phyloP scores from a whole-genome alignment of 2,797 vertebrate genomes.

The Potorous gilbertii region DNA sequence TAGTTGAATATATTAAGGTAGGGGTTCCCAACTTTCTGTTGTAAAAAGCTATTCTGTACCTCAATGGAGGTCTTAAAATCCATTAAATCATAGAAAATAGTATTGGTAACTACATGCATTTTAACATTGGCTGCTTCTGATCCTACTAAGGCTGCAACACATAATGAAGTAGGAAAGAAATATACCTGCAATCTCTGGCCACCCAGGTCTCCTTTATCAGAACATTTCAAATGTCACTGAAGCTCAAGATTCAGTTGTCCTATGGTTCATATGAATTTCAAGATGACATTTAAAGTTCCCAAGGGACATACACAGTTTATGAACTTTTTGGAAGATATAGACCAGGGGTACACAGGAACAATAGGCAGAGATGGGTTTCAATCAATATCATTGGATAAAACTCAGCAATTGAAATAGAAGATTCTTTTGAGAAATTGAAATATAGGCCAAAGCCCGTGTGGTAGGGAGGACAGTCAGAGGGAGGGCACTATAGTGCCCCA shows the following conservation, averaged over 20 bases:
- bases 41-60: background rate
- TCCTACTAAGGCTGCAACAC: background rate
- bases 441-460: background rate
- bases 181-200: background rate
- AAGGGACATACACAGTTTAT: background rate
- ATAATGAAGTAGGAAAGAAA: background rate
- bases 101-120: background rate
- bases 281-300: background rate
- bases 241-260: background rate
- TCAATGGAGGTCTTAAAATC: background rate
- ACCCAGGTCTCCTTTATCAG: background rate
- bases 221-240: background rate
- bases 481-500: background rate
- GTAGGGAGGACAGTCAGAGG: background rate
- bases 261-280: background rate
- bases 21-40: background rate
- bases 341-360: background rate
- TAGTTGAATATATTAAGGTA: constrained; percentile 47
- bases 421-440: background rate
- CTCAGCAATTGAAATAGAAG: background rate
- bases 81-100: background rate
- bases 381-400: background rate
- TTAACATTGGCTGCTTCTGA: background rate
- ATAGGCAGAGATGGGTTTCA: background rate
- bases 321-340: background rate